phyloP scores from a whole-genome alignment of 2,888 invertebrate genomes.

The Pollenia angustigena region DNA sequence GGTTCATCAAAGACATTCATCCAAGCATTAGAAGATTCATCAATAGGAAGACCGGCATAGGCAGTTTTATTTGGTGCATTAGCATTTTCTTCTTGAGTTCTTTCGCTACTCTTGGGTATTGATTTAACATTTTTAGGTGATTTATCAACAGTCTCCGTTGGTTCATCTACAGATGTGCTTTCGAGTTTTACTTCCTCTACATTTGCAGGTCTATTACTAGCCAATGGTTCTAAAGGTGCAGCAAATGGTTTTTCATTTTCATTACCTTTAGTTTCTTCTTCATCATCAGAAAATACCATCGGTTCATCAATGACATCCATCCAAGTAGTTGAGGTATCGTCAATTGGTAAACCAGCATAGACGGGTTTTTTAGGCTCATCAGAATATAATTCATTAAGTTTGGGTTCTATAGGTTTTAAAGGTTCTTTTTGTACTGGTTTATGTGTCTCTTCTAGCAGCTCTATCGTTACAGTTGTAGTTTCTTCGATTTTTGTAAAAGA shows the following conservation, averaged over 20 bases:
- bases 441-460: background rate
- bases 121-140: background rate
- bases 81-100: background rate
- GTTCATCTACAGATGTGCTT: background rate
- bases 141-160: background rate
- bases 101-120: background rate
- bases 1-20: constrained; percentile 82
- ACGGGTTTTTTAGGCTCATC: constrained; percentile 67
- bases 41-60: constrained; percentile 79
- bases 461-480: background rate
- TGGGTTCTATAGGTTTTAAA: background rate
- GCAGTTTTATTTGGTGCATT: constrained; percentile 15
- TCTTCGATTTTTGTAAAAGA: background rate
- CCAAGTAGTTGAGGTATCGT: constrained; percentile 74
- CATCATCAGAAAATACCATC: constrained; percentile 82
- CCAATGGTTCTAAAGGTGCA: constrained; percentile 11
- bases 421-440: constrained; percentile 17
- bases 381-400: background rate
- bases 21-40: constrained; percentile 79
- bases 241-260: constrained; percentile 28
- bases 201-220: background rate
- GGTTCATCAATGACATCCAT: constrained; percentile 83
- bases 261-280: constrained; percentile 66
- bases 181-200: background rate
- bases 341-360: constrained; percentile 79